Base-by-base conservation (phyloP, 2,113 vertebrate genomes). In the Tympanuchus pallidicinctus region DNA sequence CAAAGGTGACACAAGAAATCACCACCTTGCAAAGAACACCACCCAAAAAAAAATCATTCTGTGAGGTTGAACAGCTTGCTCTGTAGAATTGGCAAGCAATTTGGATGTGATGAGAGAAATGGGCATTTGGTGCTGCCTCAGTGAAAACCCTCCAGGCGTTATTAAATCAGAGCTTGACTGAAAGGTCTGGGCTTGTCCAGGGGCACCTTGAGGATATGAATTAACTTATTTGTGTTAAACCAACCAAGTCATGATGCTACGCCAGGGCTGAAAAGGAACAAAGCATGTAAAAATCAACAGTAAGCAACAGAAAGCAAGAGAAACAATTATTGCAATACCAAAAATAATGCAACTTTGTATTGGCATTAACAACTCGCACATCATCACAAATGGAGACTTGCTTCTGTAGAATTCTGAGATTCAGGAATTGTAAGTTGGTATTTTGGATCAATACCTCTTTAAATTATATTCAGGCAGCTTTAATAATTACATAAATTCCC, bases 161-260 rank as follows among this genome's bases (percentile, higher is more conserved):
- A 93, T 93, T 91, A 92, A 92, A 94, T 88, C 75, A 40, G 22
- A 36, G 86, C 56, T 38, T 86, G 88, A 88, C 19, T 79, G 76
- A 81, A 59, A 86, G 42, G 32, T 69, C 1, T 88, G 86, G 86
- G 16, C 43, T 30, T 34, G 52, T 65, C 64, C 82, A 0, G 22
- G 28, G 84, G 72, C 78, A 95, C 90, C 93, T 38, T 80, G 65
- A 71, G 42, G 57, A 30, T 6, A 17, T 3, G 13, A 89, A 95
- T 75, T 5, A 74, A 72, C 75, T 82, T 24, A 4, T 9, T 25
- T 21, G 56, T 21, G n/a, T 52, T 28, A 5, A 84, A 70, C 14
- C 36, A 60, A 59, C 22, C 67, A 21, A 54, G n/a, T 47, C 45
- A 59, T 2, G 14, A 28, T 47, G 66, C 72, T 34, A 52, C 38